Percentiles rank a stretch among this genome's conserved stretches.
phyloP scores from a whole-genome alignment of 1,140 invertebrate genomes.

The Liolophura sinensis region DNA sequence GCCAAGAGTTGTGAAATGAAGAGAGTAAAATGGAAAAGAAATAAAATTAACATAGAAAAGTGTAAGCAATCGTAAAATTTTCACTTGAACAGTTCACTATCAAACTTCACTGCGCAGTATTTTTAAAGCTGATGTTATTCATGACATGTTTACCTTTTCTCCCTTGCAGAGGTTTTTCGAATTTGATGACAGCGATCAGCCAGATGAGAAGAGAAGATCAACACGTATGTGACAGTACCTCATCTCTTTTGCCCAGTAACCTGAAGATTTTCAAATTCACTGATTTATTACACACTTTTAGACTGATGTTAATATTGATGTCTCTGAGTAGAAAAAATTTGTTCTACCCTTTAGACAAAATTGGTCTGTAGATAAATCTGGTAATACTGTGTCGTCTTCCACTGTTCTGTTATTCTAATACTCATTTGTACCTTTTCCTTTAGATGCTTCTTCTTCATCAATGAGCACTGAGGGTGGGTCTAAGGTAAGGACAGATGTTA shows the following conservation, averaged over 20 bases:
- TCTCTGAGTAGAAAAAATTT: no score
- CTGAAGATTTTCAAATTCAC: background rate
- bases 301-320: no score
- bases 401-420: background rate
- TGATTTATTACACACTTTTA: no score
- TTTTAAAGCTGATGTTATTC: background rate
- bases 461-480: slow-evolving; percentile 5
- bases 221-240: background rate
- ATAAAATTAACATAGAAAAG: no score
- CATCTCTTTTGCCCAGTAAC: background rate
- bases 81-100: background rate
- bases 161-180: slow-evolving; percentile 9
- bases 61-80: background rate
- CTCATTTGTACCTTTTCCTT: background rate
- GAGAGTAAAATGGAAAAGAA: no score
- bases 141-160: background rate
- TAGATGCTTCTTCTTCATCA: slow-evolving; percentile 2
- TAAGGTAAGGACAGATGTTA: background rate
- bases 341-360: no score
- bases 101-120: background rate
- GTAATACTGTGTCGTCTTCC: no score
- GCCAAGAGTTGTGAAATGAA: no score
- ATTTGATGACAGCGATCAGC: slow-evolving; percentile 5
- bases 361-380: no score
- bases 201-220: slow-evolving; percentile 6